phyloP scores from a whole-genome alignment of 2,113 vertebrate genomes.

The Procavia capensis region DNA sequence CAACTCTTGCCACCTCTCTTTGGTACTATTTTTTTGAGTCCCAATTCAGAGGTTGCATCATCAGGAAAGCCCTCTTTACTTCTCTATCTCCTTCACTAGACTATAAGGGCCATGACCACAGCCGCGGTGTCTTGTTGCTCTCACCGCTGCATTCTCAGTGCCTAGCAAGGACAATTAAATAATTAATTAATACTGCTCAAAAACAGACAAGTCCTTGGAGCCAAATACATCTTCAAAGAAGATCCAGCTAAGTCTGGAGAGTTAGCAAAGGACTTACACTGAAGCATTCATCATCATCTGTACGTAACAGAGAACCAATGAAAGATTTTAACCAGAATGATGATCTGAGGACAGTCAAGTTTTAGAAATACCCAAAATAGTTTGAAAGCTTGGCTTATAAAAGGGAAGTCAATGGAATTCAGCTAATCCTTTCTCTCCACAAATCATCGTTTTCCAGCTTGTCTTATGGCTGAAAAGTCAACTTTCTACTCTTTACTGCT shows the following conservation, averaged over 20 bases:
- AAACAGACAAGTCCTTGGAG: background rate
- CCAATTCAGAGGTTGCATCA: background rate
- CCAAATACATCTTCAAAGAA: conserved; percentile 5
- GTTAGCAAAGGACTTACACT: background rate
- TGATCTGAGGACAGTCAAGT: background rate
- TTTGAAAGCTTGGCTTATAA: background rate
- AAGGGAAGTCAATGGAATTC: background rate
- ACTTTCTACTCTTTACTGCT: background rate
- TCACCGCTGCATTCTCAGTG: background rate
- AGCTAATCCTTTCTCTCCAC: background rate
- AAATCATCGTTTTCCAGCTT: background rate
- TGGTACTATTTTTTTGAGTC: background rate
- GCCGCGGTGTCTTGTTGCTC: background rate
- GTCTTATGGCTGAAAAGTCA: background rate
- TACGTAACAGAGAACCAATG: background rate
- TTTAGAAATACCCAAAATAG: background rate
- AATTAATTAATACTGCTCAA: background rate
- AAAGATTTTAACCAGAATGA: background rate
- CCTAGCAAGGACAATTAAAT: too few relatives aligned
- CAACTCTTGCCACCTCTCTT: background rate
- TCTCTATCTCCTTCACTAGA: background rate
- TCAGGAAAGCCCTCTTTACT: background rate
- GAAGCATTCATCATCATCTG: background rate
- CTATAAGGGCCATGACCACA: too few relatives aligned
- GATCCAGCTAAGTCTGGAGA: background rate